Percentiles rank a stretch among this genome's conserved stretches.
Conservation (phyloP, 2,888 invertebrate genomes). For the Drosophila anomelani region DNA sequence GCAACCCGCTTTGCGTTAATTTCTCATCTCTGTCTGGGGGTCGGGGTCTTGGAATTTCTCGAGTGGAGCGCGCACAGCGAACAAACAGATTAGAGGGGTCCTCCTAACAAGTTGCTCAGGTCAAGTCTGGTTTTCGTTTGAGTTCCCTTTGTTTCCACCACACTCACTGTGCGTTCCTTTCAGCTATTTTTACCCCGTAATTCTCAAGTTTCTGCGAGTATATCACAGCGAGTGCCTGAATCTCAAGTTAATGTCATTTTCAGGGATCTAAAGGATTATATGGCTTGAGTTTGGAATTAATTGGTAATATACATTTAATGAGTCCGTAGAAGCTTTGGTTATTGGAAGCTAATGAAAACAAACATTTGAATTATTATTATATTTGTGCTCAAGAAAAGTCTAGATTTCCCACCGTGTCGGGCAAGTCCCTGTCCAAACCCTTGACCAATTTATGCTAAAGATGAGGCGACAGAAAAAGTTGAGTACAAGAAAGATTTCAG, state of each 20-base stretch:
- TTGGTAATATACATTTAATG: background rate
- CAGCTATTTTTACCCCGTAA: conserved; percentile 7
- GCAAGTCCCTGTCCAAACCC: background rate
- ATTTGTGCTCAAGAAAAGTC: too few relatives aligned
- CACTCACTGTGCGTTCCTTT: conserved; percentile 14
- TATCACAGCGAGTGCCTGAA: background rate
- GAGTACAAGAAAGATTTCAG: conserved; percentile 16
- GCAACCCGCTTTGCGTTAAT: conserved; percentile 35
- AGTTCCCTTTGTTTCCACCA: conserved; percentile 24
- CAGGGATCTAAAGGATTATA: background rate
- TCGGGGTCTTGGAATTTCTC: conserved; percentile 32
- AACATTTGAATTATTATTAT: too few relatives aligned
- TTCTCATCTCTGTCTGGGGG: conserved; percentile 32
- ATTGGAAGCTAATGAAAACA: background rate
- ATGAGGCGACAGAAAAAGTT: conserved; percentile 15
- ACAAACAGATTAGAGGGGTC: conserved; percentile 26
- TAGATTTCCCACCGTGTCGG: too few relatives aligned
- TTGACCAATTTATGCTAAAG: background rate
- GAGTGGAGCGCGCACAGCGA: conserved; percentile 14
- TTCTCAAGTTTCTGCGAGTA: conserved; percentile 6
- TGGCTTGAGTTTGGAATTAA: too few relatives aligned
- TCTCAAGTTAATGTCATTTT: background rate
- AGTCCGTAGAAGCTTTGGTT: background rate
- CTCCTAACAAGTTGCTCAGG: conserved; percentile 39
- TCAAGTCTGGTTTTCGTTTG: conserved; percentile 43